Base-by-base conservation (phyloP, 2,113 vertebrate species). In the Protomyctophum bolini region DNA sequence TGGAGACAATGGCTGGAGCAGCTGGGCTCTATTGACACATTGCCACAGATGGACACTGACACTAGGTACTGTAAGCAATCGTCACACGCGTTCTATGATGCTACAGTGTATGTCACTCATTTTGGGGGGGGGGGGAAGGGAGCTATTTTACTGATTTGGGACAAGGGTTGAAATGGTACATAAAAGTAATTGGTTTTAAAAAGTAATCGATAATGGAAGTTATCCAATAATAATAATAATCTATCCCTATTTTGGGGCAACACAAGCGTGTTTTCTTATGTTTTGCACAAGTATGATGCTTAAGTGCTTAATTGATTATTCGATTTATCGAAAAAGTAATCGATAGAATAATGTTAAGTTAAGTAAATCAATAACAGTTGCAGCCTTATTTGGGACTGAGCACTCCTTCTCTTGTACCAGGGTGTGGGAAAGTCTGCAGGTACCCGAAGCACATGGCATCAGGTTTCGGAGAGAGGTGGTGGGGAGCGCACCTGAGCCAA, bases 401-500 rank as follows among this genome's bases (percentile, higher is more conserved):
- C 0, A 29, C 45, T 7, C n/a, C 48, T 0, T 55, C 3, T 8
- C 66, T 69, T 73, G 15, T 62, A 0, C 80, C 70, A 98, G 96
- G 61, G 86, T 54, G 9, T 84, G 83, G 70, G 85, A 83, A 4
- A 91, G 89, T 49, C 68, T 89, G 70, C 82, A 91, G 74, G 89
- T 94, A 54, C 83, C 78, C 7, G 94, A 95, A 1, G 95, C 96
- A 50, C 94, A 96, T 73, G 92, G 91, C 12, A 89, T 97, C 75
- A 93, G 92, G 1, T 80, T 92, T 68, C 92, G 96, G 92, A 68
- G 90, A 28, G 94, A 94, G 65, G 91, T 87, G 60, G 95, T 94
- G 72, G 90, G 92, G 54, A 81, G 96, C 80, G 91, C 87, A 0
- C 41, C 85, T 28, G 2, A 82, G 4, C 91, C 94, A 0, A 79